phyloP scores from a whole-genome alignment of 2,888 invertebrate species.

The Drosophila ustulata region DNA sequence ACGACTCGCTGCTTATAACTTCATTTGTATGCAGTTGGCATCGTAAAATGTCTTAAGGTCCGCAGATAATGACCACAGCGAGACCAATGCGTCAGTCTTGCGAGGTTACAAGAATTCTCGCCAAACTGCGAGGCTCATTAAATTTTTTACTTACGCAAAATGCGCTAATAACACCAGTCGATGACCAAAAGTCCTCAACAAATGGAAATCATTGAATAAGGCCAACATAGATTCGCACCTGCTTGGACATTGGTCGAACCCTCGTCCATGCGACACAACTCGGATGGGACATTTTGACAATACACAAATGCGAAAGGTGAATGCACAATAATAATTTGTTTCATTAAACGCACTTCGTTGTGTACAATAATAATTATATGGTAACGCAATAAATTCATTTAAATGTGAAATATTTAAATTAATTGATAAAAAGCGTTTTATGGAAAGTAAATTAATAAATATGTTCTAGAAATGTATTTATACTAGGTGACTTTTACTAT shows the following conservation, averaged over 20 bases:
- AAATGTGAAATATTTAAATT: too few relatives aligned
- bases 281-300: constrained; percentile 64
- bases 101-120: background rate
- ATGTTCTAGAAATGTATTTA: too few relatives aligned
- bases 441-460: too few relatives aligned
- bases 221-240: constrained; percentile 67
- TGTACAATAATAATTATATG: too few relatives aligned
- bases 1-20: constrained; percentile 67
- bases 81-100: background rate
- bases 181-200: constrained; percentile 44
- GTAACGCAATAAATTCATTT: too few relatives aligned
- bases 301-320: too few relatives aligned
- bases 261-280: background rate
- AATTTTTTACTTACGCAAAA: constrained; percentile 70
- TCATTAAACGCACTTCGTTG: too few relatives aligned
- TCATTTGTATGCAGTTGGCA: constrained; percentile 78
- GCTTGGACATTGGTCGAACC: constrained; percentile 56
- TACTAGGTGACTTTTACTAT: too few relatives aligned
- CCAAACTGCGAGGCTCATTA: constrained; percentile 59
- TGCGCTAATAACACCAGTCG: constrained; percentile 68
- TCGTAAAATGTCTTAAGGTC: constrained; percentile 59
- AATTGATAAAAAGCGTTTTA: too few relatives aligned
- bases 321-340: too few relatives aligned
- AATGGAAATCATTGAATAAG: constrained; percentile 76
- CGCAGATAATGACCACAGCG: constrained; percentile 34